These are phyloP conservation scores for Noturus placidus DNA, from an alignment of 2,113 vertebrate species.

Conservation along the genomic window DNA sequence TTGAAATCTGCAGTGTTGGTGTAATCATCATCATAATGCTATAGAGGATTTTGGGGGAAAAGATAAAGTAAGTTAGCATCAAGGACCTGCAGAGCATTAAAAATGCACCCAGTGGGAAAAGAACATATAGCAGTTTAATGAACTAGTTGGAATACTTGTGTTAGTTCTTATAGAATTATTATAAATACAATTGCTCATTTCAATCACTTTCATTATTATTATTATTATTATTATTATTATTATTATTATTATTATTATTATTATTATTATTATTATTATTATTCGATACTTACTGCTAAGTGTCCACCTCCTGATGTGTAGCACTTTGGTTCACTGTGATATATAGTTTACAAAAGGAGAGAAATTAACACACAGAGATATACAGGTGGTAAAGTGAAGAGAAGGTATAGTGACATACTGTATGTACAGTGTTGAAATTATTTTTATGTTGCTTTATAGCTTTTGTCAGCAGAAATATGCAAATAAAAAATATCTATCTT, in stretches of 20 bases:
- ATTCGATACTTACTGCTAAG: conserved; percentile 1
- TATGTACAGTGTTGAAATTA: neutral
- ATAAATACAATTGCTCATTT: neutral
- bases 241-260: no score
- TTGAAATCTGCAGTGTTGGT: conserved; percentile 56
- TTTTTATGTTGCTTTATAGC: neutral
- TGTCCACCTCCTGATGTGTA: neutral
- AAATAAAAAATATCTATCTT: neutral
- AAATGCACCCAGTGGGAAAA: neutral
- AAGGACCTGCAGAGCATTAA: neutral
- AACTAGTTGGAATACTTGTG: conserved; percentile 36
- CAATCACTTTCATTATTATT: neutral
- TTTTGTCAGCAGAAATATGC: neutral
- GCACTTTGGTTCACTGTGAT: conserved; percentile 50
- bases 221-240: no score
- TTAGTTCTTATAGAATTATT: neutral
- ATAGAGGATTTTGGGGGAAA: neutral
- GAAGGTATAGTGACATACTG: neutral
- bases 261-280: no score
- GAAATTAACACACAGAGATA: neutral
- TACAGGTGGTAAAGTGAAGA: neutral
- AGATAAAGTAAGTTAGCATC: neutral
- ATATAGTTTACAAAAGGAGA: neutral
- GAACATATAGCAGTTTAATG: conserved; percentile 10
- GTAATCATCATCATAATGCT: conserved; percentile 54